Conservation (phyloP, 1,140 invertebrate genomes). For the Magallana ariakensis region DNA sequence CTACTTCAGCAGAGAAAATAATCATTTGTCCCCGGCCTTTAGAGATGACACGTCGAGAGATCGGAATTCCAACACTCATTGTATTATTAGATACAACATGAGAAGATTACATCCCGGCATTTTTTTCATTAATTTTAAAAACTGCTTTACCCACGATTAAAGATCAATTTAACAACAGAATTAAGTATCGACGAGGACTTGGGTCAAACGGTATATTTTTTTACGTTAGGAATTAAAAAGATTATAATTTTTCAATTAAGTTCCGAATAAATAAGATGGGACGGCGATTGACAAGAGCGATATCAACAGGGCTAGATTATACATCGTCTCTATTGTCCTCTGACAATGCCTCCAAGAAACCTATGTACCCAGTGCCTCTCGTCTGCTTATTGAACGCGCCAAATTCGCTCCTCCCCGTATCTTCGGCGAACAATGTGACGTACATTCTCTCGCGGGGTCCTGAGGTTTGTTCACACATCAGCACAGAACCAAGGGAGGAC, state of each 20-base stretch:
- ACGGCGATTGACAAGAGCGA: constrained; percentile 14
- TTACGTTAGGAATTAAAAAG: constrained; percentile 37
- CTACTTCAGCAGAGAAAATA: constrained; percentile 11
- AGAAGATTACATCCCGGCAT: neutral
- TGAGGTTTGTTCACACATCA: constrained; percentile 15
- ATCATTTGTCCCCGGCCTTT: neutral
- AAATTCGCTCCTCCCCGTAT: constrained; percentile 35
- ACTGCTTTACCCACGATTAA: neutral
- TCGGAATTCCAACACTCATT: neutral
- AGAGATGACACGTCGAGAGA: constrained; percentile 19
- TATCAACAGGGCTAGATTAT: constrained; percentile 10
- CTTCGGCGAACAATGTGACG: constrained; percentile 7
- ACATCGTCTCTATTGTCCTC: neutral
- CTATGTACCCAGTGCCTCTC: constrained; percentile 20
- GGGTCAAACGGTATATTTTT: constrained; percentile 36
- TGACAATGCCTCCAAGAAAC: neutral
- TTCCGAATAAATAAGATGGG: constrained; percentile 34
- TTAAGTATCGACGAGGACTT: constrained; percentile 16
- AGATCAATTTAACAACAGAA: constrained; percentile 30
- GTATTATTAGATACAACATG: constrained; percentile 37
- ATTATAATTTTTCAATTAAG: constrained; percentile 39
- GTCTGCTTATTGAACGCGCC: constrained; percentile 26
- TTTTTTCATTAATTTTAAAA: constrained; percentile 18
- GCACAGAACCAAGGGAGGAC: neutral
- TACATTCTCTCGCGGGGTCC: constrained; percentile 25